Base-by-base conservation (phyloP, 2,888 invertebrate genomes). In the Drosophila recens region DNA sequence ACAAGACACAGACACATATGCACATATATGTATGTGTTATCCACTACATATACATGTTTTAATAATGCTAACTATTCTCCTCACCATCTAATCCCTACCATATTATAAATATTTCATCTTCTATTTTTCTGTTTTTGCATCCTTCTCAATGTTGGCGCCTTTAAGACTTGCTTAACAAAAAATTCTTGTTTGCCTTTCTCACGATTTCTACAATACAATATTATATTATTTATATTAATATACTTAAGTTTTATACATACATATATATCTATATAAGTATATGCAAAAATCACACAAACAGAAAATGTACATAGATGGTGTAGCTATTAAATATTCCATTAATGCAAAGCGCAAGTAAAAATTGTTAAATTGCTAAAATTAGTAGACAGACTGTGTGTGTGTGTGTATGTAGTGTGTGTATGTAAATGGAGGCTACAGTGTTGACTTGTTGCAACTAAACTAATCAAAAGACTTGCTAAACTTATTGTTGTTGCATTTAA, bases 21-120 rank as follows among this genome's bases (percentile, higher is more conserved):
- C 36, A 58, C 67, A 59, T 48, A 45, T 45, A 17, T 58, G 65
- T 48, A 33, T 27, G 48, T 45, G 56, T 65, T 71, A 63, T 52
- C 66, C 57, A 72, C 84, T 84, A 80, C 71, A 68, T 79, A 83
- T 77, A 87, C 80, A 83, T 74, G 69, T 84, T 71, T 71, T 56
- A 89, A 85, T 87, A 85, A 89, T 89, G 82, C 84, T 85, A 85
- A 85, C 84, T 84, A 84, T 89, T 57, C 69, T 79, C 67, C 53
- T 33, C 48, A 30, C 61, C 62, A 61, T 53, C 36, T 40, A 40
- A 40, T 61, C 54, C 15, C 58, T 70, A 75, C 38, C 27, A 54
- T 71, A 76, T 56, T 72, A 76, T 56, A 49, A 56, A 49, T 65
- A 49, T 45, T 65, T 38, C 36, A 51, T 45, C 40, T 23, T 4